Conservation (phyloP, 2,888 invertebrate genomes). For the Phyllotreta striolata region DNA sequence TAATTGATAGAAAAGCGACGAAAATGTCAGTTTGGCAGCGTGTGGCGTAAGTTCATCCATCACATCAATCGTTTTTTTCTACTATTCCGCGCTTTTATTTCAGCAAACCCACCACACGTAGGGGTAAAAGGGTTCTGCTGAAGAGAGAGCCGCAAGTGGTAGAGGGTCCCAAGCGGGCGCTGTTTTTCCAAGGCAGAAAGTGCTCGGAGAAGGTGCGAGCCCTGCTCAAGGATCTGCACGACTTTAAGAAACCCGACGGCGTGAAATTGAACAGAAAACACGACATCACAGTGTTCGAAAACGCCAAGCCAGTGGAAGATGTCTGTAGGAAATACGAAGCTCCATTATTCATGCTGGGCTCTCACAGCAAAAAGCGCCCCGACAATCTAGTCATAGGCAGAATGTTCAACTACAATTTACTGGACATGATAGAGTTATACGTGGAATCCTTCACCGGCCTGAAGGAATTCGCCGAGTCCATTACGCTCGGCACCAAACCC, state of each 20-base stretch:
- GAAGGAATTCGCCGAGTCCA: conserved; percentile 77
- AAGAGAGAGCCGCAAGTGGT: conserved; percentile 86
- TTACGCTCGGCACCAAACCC: conserved; percentile 80
- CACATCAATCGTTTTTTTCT: conserved; percentile 12
- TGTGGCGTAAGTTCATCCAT: conserved; percentile 58
- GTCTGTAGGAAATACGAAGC: conserved; percentile 85
- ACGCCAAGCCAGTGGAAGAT: conserved; percentile 80
- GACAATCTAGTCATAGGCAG: conserved; percentile 90
- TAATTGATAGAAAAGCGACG: conserved; percentile 21
- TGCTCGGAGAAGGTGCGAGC: conserved; percentile 74
- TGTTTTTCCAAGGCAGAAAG: conserved; percentile 87
- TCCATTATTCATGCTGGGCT: conserved; percentile 88
- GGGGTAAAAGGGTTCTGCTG: conserved; percentile 84
- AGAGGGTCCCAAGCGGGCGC: conserved; percentile 84
- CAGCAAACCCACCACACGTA: conserved; percentile 89
- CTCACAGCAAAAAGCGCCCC: conserved; percentile 94
- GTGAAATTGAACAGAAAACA: conserved; percentile 81
- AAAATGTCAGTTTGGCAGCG: conserved; percentile 60
- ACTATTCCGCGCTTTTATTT: conserved; percentile 40
- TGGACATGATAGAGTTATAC: conserved; percentile 97
- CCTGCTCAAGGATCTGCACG: conserved; percentile 85
- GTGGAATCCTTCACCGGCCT: conserved; percentile 84
- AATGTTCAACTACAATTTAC: conserved; percentile 85
- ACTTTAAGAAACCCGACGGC: conserved; percentile 86
- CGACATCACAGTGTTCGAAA: conserved; percentile 93